Percentiles rank a stretch among this genome's conserved stretches.
phyloP scores from a whole-genome alignment of 2,113 vertebrate genomes.

The Spheniscus mendiculus region DNA sequence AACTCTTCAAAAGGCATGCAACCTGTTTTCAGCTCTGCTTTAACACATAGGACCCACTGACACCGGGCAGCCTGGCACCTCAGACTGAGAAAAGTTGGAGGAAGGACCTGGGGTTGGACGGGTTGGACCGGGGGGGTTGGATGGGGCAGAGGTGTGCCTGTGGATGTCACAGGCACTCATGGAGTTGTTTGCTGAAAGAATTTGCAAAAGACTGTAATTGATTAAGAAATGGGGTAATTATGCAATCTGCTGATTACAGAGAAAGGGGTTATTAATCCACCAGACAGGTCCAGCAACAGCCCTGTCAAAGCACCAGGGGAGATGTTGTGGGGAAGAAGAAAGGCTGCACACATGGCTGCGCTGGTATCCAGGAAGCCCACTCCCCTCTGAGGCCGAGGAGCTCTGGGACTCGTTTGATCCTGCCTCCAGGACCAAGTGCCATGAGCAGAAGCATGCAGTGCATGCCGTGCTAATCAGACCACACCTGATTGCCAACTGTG shows the following conservation, averaged over 20 bases:
- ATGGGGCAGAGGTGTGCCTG: background rate
- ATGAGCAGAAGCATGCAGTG: background rate
- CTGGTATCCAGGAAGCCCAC: background rate
- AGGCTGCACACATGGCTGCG: background rate
- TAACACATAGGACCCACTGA: background rate
- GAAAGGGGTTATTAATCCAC: background rate
- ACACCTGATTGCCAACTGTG: background rate
- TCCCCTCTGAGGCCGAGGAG: background rate
- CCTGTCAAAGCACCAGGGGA: background rate
- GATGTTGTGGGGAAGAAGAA: background rate
- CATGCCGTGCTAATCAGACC: rapidly evolving
- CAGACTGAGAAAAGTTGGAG: background rate
- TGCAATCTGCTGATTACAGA: background rate
- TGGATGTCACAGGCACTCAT: background rate
- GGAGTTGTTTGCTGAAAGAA: background rate
- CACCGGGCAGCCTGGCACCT: background rate
- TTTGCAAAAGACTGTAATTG: background rate
- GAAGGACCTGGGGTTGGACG: background rate
- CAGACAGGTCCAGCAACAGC: background rate
- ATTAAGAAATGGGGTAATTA: background rate
- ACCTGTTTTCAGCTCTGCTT: background rate
- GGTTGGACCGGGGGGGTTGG: too few relatives aligned
- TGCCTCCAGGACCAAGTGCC: background rate
- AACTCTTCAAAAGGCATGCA: background rate
- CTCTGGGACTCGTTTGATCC: rapidly evolving